phyloP scores from a whole-genome alignment of 30 jellyfish, hydroid and myxozoan species.

The Aurelia aurita complex sp. Pacific region DNA sequence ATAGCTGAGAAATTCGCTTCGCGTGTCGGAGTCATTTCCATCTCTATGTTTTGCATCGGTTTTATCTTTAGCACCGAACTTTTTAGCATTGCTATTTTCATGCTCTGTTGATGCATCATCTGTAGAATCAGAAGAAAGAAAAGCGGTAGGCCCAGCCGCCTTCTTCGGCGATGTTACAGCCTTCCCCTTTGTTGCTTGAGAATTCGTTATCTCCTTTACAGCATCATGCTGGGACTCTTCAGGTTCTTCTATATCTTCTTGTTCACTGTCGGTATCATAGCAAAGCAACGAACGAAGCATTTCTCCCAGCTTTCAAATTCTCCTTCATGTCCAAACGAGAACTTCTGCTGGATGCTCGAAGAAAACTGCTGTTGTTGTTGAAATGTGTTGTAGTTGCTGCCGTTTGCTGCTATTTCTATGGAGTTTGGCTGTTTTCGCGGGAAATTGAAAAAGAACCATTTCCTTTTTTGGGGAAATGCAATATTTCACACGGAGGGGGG shows the following conservation, averaged over 20 bases:
- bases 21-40: background rate
- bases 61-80: too few species aligned
- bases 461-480: too few species aligned
- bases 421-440: too few species aligned
- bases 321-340: background rate
- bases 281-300: constrained; percentile 43
- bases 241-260: background rate
- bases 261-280: constrained; percentile 15
- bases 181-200: background rate
- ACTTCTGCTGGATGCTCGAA: background rate
- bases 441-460: too few species aligned
- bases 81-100: too few species aligned
- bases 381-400: background rate
- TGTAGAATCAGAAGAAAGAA: too few species aligned
- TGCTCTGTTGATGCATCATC: too few species aligned
- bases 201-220: background rate
- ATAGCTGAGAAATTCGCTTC: background rate
- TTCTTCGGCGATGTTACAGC: too few species aligned
- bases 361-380: background rate
- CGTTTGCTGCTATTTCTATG: background rate
- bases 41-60: background rate
- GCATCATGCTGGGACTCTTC: background rate
- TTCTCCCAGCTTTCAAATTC: background rate
- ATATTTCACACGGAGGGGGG: too few species aligned
- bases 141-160: too few species aligned